These are phyloP conservation scores for Conger conger DNA, from an alignment of 2,113 vertebrate genomes.

Conservation along the genomic window DNA sequence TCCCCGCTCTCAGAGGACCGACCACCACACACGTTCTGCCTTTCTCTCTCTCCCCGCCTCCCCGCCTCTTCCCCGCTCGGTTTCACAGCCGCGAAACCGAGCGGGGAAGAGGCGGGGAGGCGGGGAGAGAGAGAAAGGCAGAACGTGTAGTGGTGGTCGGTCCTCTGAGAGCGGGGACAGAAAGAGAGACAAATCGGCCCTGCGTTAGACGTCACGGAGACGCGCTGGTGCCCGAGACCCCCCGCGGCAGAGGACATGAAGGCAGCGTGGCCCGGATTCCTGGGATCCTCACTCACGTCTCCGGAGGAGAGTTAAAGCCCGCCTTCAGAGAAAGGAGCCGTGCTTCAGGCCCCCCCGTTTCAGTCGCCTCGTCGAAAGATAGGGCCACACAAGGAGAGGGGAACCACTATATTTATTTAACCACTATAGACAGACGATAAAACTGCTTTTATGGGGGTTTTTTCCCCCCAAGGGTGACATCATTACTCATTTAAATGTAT, in stretches of 20 bases:
- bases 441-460: background rate
- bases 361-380: background rate
- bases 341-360: background rate
- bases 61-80: too few species aligned
- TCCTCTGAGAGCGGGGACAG: background rate
- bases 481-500: background rate
- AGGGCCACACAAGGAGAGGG: background rate
- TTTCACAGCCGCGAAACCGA: too few species aligned
- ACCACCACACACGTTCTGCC: background rate
- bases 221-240: background rate
- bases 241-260: background rate
- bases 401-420: background rate
- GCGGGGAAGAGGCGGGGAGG: too few species aligned
- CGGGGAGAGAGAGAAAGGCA: background rate
- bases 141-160: background rate
- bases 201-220: slow-evolving; percentile 12
- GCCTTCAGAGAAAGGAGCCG: background rate
- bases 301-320: background rate
- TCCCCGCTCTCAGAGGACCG: background rate
- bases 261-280: background rate
- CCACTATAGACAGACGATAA: background rate
- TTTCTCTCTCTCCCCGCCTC: background rate
- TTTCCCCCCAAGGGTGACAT: background rate
- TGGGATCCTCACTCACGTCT: background rate
- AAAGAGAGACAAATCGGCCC: slow-evolving; percentile 13